Evolutionary conservation across 1,140 invertebrate genomes (phyloP).

Genomic region (Drosophila punjabiensis): DNA sequence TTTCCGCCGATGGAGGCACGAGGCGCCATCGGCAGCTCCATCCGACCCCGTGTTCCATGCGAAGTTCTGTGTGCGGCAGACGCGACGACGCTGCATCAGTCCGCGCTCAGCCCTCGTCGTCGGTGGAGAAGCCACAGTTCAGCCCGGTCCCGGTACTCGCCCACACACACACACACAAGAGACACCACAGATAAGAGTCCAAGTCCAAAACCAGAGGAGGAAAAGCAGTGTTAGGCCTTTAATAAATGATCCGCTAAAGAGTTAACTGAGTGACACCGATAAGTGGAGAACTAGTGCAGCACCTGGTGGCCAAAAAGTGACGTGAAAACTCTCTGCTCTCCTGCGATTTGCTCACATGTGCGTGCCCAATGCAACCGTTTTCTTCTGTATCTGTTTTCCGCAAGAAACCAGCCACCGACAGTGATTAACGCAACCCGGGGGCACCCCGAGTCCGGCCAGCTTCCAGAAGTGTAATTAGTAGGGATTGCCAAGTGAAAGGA

Average conservation of each 20-base stretch:
- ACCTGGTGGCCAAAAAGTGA: slow-evolving; percentile 24
- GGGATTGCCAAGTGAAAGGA: slow-evolving; percentile 16
- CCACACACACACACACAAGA: slow-evolving; percentile 40
- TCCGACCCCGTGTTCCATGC: slow-evolving; percentile 2
- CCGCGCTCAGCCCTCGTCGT: slow-evolving; percentile 64
- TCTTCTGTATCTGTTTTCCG: slow-evolving; percentile 83
- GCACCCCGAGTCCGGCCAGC: slow-evolving; percentile 14
- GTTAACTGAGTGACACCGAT: slow-evolving; percentile 1
- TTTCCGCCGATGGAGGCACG: slow-evolving; percentile 31
- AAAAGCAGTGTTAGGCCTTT: slow-evolving; percentile 17
- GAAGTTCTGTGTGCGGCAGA: slow-evolving; percentile 52
- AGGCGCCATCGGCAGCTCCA: slow-evolving; percentile 13
- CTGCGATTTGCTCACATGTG: slow-evolving; percentile 53
- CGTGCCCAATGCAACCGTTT: slow-evolving; percentile 75
- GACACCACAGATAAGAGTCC: slow-evolving; percentile 27
- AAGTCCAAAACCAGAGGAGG: not conserved
- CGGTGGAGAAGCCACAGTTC: slow-evolving; percentile 49
- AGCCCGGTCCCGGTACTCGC: slow-evolving; percentile 47
- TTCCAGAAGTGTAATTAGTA: slow-evolving; percentile 16
- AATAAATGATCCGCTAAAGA: slow-evolving; percentile 29
- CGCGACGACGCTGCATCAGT: slow-evolving; percentile 64
- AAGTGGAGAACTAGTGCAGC: slow-evolving; percentile 35
- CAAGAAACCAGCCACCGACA: slow-evolving; percentile 52
- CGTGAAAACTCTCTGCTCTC: slow-evolving; percentile 23
- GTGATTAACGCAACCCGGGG: slow-evolving; percentile 33